Percentiles rank a stretch among this genome's conserved stretches.
Evolutionary conservation across 92 coral and sea anemone genomes (phyloP).

Genomic region (Heteractis magnifica): DNA sequence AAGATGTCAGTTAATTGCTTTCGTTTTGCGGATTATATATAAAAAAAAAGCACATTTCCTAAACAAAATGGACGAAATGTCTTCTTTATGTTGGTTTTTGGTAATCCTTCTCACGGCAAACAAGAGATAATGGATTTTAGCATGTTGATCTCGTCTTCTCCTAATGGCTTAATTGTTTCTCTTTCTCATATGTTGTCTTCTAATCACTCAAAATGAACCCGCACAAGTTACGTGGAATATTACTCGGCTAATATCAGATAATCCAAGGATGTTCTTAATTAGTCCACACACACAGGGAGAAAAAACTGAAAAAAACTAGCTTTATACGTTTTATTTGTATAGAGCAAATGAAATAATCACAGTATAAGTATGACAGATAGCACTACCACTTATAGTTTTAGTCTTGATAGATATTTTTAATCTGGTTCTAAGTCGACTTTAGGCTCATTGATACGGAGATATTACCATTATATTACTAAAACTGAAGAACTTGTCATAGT

Average conservation of each 20-base stretch:
- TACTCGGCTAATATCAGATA: not conserved
- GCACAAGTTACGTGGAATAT: not conserved
- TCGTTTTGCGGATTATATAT: not conserved
- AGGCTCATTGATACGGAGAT: no score
- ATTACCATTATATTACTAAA: no score
- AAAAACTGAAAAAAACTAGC: not conserved
- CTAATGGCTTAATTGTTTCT: not conserved
- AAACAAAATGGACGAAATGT: not conserved
- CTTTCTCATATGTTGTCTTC: not conserved
- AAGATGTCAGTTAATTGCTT: not conserved
- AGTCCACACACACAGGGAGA: not conserved
- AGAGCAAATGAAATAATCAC: not conserved
- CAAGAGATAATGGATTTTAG: not conserved
- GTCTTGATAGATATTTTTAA: not conserved
- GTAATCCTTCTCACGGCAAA: not conserved
- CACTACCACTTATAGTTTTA: not conserved
- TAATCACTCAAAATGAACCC: not conserved
- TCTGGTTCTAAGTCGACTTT: no score
- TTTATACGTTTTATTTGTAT: not conserved
- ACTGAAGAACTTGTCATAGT: no score
- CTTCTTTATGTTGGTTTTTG: not conserved
- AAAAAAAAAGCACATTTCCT: not conserved
- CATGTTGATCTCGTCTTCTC: not conserved
- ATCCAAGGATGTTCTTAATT: not conserved
- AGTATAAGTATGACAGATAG: not conserved